Base-by-base conservation (phyloP, 2,113 vertebrate species). In the Anolis sagrei region DNA sequence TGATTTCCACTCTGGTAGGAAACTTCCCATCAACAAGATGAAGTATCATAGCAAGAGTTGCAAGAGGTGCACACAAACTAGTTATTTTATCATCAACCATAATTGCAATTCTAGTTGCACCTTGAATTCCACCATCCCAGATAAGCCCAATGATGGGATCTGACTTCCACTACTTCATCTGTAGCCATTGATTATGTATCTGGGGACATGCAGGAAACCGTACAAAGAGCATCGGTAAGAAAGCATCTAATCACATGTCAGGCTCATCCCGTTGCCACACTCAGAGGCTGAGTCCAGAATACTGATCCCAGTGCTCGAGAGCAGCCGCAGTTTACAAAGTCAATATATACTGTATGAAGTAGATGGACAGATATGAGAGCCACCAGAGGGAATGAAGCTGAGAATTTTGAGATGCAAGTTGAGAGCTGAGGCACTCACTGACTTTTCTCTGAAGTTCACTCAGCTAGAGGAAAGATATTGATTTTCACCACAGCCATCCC, bases 311-410 rank as follows among this genome's bases (percentile, higher is more conserved):
- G 27, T 84, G 84, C 62, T 70, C 87, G 85, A 93, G 83, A 91
- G 77, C 86, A 86, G 77, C 78, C 84, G 36, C 76, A 91, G 88
- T 90, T 93, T 94, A 93, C 88, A 93, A 94, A 91, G 86, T 90
- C 93, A 81, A 93, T 91, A 90, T 92, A 93, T 92, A 94, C 87
- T 90, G 92, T 92, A 92, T 93, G 93, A 94, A 94, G 91, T 89
- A 93, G 90, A 89, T 75, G 89, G 90, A 92, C 91, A 89, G 86
- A 92, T 95, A 90, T 92, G 90, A 95, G 92, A 90, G 85, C 86
- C 89, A 89, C 90, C 90, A 89, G 85, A 91, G 92, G 86, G 91
- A 86, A 78, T 90, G 90, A 91, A 93, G 87, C 86, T 87, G 87
- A 90, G 90, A 87, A 85, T 88, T 91, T 92, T 94, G 79, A 92